phyloP scores from a whole-genome alignment of 2,797 vertebrate species.

The Leucoraja ocellata region DNA sequence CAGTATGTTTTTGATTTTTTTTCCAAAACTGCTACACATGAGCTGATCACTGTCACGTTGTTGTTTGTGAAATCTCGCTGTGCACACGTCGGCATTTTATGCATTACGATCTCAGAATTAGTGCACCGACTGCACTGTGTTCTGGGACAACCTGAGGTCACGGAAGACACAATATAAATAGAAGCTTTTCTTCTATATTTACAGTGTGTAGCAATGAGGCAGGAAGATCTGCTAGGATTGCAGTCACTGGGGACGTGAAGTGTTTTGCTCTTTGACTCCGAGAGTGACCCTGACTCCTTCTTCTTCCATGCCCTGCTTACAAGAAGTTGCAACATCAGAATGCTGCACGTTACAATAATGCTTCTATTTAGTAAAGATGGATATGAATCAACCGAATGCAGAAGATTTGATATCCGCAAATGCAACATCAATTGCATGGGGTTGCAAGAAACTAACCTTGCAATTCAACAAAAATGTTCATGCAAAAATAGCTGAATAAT shows the following conservation, averaged over 20 bases:
- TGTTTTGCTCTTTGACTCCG: not conserved
- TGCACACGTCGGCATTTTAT: not conserved
- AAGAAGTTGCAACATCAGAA: not conserved
- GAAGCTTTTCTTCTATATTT: not conserved
- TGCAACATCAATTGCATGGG: not conserved
- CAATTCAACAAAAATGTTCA: not conserved
- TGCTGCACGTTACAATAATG: not conserved
- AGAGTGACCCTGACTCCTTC: not conserved
- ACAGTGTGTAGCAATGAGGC: not conserved
- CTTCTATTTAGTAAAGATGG: not conserved
- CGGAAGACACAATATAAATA: not conserved
- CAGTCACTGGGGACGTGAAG: not conserved
- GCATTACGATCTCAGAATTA: not conserved
- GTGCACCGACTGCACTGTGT: not conserved
- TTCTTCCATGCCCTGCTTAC: not conserved
- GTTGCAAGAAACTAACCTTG: not conserved
- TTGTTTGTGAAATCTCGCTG: not conserved
- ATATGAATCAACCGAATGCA: not conserved
- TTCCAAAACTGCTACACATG: not conserved
- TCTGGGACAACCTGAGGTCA: not conserved
- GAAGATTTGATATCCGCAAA: not conserved
- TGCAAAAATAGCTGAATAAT: not conserved
- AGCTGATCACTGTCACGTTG: not conserved
- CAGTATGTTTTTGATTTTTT: too few relatives aligned
- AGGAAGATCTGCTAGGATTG: not conserved